Evolutionary conservation across 2,888 invertebrate genomes (phyloP).

Genomic region (Cartodere bifasciata): DNA sequence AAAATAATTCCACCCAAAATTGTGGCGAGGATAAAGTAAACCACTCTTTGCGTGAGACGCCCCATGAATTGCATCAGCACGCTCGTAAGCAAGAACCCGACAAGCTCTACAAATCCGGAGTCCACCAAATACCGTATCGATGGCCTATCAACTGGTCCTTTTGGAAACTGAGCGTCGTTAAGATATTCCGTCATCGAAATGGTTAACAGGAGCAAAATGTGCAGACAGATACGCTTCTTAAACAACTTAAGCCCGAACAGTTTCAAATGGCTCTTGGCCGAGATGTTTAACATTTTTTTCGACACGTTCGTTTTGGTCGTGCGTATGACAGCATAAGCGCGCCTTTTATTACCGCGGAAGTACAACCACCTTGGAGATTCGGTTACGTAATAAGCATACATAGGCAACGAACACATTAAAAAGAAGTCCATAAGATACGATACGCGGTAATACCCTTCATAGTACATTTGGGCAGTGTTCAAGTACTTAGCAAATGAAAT

Average conservation of each 20-base stretch:
- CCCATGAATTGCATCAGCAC: slow-evolving; percentile 6
- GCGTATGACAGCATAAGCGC: slow-evolving; percentile 5
- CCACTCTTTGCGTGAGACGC: slow-evolving; percentile 2
- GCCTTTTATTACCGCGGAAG: slow-evolving; percentile 5
- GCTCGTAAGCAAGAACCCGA: slow-evolving; percentile 3
- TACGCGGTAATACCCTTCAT: too few species aligned
- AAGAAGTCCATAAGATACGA: too few species aligned
- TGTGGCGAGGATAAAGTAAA: slow-evolving; percentile 5
- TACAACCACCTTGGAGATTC: slow-evolving; percentile 8
- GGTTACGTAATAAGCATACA: too few species aligned
- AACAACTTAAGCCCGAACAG: slow-evolving; percentile 6
- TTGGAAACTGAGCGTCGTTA: slow-evolving; percentile 5
- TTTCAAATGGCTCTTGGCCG: slow-evolving; percentile 5
- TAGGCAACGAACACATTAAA: too few species aligned
- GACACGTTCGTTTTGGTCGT: slow-evolving; percentile 5
- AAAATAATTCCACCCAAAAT: slow-evolving; percentile 4
- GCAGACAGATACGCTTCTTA: slow-evolving; percentile 5
- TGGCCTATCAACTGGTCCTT: slow-evolving; percentile 3
- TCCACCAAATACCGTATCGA: slow-evolving; percentile 8
- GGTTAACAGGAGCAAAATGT: slow-evolving; percentile 7
- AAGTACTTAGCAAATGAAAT: too few species aligned
- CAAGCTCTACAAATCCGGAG: slow-evolving; percentile 7
- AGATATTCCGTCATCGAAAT: slow-evolving; percentile 6
- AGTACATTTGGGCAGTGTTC: too few species aligned
- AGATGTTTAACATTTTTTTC: background rate